Evolutionary conservation across 2,113 vertebrate species (phyloP), one percentile per base, ranked within the genome.

Genomic region (Struthio camelus): DNA sequence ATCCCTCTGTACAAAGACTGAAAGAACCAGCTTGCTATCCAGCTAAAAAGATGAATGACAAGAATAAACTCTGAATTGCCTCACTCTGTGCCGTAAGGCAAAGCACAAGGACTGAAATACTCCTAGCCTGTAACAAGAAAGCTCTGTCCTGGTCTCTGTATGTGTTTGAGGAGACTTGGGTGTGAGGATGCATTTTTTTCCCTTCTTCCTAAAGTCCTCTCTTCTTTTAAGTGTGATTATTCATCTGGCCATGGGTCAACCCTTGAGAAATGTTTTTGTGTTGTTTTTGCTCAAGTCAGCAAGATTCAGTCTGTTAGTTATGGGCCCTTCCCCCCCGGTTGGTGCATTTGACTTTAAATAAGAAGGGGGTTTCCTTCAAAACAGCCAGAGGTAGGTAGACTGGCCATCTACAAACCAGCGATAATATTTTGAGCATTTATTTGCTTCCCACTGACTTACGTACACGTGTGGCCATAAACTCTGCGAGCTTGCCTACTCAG

Each of bases 1-100:
- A 6, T 30, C 84, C 9, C 1, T 11, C 42, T 0, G 0, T 14
- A 16, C 32, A 14, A 10, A 11, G 83, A 40, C 59, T 30, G 16
- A 56, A 15, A 44, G 80, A 42, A 16, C 40, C 58, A 32, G 27
- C 23, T 11, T 6, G 30, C 34, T 17, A 8, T 24, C 56, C 51
- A 30, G 16, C 19, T 16, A 15, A 50, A 36, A 28, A 44, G 30
- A 11, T 6, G 22, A 46, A 38, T 3, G 13, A 8, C 40, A 50
- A 62, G n/a, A 48, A 25, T n/a, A 77, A 58, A 7, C 23, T 15
- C 22, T 8, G n/a, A 30, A 8, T 6, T 30, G 18, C 56, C 54
- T 10, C 7, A 8, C 36, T n/a, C n/a, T 3, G 28, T 22, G 50
- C 38, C 27, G 30, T 9, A 22, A 9, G 14, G 51, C 25, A 54